These are phyloP conservation scores for Zalophus californianus DNA, from an alignment of 2,797 vertebrate species.

Conservation along the genomic window DNA sequence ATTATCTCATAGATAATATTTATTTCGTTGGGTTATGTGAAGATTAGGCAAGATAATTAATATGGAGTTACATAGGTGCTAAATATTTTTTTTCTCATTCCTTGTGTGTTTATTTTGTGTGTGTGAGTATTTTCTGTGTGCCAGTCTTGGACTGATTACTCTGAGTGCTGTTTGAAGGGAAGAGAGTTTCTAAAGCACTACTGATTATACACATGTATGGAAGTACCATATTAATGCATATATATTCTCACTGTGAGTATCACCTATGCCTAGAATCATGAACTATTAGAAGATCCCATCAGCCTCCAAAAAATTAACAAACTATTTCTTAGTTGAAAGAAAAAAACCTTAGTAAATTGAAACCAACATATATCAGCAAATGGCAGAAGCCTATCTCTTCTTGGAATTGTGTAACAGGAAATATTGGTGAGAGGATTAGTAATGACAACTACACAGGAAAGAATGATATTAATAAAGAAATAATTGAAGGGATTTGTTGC, in stretches of 20 bases:
- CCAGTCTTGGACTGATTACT: neutral
- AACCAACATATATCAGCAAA: slow-evolving; percentile 79
- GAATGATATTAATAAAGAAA: slow-evolving; percentile 85
- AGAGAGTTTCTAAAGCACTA: neutral
- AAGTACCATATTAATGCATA: neutral
- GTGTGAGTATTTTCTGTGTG: neutral
- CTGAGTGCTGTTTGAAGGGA: neutral
- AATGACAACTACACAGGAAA: slow-evolving; percentile 81
- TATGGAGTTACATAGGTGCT: neutral
- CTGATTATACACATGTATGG: neutral
- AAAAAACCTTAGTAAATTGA: slow-evolving; percentile 14
- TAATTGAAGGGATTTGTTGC: slow-evolving; percentile 85
- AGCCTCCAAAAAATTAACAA: neutral
- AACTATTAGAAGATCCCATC: neutral
- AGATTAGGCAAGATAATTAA: neutral
- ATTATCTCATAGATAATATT: neutral
- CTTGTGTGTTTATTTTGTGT: slow-evolving; percentile 12
- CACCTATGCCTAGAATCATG: neutral
- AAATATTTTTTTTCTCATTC: neutral
- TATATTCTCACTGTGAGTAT: neutral
- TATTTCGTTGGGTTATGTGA: neutral
- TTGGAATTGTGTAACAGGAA: slow-evolving; percentile 81
- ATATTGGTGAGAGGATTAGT: slow-evolving; percentile 71
- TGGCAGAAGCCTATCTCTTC: slow-evolving; percentile 56
- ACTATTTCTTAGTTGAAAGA: neutral